Evolutionary conservation across 92 coral and sea anemone species (phyloP), one percentile per base, ranked within the genome.

Genomic region (Muricea muricata): DNA sequence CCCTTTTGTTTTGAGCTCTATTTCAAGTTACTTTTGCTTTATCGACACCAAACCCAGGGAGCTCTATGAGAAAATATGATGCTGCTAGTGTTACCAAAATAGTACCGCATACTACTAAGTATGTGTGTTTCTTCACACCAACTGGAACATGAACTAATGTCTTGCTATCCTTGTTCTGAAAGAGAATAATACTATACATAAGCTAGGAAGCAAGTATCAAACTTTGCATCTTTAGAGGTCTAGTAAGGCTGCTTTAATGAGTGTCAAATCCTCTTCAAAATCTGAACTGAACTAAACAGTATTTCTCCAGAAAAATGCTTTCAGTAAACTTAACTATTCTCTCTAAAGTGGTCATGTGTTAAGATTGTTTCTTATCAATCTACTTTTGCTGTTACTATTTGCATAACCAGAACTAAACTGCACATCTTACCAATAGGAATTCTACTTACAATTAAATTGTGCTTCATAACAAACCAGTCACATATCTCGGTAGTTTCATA

Each of bases 381-480:
- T 33, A 18, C 75, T 68, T 6, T 4, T 6, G 24, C 0, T 6
- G 25, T 4, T 6, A 54, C 7, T 54, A 54, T 14, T 14, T 14
- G 61, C 61, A 54, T 15, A 17, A 23, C 61, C 15, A 17, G 20
- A 54, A 15, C n/a, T n/a, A n/a, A n/a, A n/a, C n/a, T n/a, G n/a
- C 20, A 23, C n/a, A 14, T 17, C 1, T 17, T 7, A 1, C 20
- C 1, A 14, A 54, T 8, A 14, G 5, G 1, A 54, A 14, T 20
- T 14, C 23, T 17, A 75, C 80, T 73, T 48, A 75, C 80, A 75
- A 26, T 40, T 26, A 3, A 6, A 0, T 45, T 18, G 23, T 75
- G 80, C n/a, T 26, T 28, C 32, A 75, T 13, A 6, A 26, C 32
- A 75, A 47, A 48, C 80, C 80, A 75, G 25, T 75, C 42, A 52